Conservation (phyloP, 2,797 vertebrate genomes). For the Phalanger gymnotis region DNA sequence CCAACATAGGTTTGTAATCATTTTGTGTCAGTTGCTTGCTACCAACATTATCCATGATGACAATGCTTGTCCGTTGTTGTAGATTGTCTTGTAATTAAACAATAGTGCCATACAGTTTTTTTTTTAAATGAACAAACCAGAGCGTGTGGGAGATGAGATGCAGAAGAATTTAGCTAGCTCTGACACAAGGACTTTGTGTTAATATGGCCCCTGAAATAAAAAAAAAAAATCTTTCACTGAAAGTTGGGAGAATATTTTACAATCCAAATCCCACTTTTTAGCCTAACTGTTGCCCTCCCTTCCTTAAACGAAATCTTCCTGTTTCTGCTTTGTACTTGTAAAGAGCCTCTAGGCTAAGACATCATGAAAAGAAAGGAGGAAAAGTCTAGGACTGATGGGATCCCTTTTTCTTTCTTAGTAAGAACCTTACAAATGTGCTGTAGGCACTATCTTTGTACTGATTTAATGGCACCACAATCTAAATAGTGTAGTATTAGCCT, state of each 20-base stretch:
- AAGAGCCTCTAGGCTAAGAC: slow-evolving; percentile 41
- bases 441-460: slow-evolving; percentile 72
- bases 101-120: slow-evolving; percentile 65
- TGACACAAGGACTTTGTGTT: neutral
- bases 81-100: slow-evolving; percentile 83
- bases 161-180: slow-evolving; percentile 19
- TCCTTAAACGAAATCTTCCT: neutral
- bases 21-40: slow-evolving; percentile 84
- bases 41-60: slow-evolving; percentile 81
- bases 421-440: slow-evolving; percentile 66
- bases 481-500: slow-evolving; percentile 78
- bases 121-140: neutral
- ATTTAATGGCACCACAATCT: slow-evolving; percentile 78
- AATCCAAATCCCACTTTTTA: neutral
- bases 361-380: slow-evolving; percentile 54
- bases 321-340: slow-evolving; percentile 21
- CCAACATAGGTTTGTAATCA: slow-evolving; percentile 85
- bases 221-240: neutral
- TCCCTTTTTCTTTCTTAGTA: slow-evolving; percentile 40
- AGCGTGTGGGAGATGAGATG: slow-evolving; percentile 17
- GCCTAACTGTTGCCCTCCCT: neutral
- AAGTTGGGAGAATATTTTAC: neutral
- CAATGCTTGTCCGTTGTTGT: slow-evolving; percentile 80
- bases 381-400: neutral
- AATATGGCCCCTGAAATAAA: slow-evolving; percentile 32